A percentile compares a stretch with the other conserved stretches of the same genome.
Conservation (phyloP, 2,797 vertebrate species). For the Steatocranus sp. region DNA sequence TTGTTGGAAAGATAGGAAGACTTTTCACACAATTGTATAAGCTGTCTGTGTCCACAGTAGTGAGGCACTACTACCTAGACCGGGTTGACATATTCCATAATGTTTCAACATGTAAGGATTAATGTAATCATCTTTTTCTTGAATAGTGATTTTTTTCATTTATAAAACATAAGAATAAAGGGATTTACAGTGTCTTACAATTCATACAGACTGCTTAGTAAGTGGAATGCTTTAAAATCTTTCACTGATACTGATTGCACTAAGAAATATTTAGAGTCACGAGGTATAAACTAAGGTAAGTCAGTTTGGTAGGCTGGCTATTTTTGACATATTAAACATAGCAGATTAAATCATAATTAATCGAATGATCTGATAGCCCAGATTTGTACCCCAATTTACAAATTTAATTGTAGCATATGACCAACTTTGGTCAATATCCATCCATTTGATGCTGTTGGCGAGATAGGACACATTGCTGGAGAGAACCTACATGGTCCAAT, state of each 20-base stretch:
- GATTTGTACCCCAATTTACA: neutral
- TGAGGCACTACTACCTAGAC: neutral
- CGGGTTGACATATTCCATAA: neutral
- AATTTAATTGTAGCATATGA: slow-evolving; percentile 30
- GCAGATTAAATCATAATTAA: neutral
- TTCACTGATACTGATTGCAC: neutral
- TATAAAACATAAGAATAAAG: neutral
- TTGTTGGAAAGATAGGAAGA: slow-evolving; percentile 16
- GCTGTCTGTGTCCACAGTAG: neutral
- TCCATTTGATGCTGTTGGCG: neutral
- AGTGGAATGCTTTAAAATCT: neutral
- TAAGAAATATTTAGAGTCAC: neutral
- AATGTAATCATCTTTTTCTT: neutral
- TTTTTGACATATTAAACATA: slow-evolving; percentile 1
- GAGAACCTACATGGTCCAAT: neutral
- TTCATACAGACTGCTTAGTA: neutral
- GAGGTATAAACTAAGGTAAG: neutral
- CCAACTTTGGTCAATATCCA: slow-evolving; percentile 23
- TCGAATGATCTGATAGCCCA: neutral
- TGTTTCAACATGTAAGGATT: neutral
- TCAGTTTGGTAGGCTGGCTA: neutral
- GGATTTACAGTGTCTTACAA: neutral
- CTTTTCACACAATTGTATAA: slow-evolving; percentile 29
- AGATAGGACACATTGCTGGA: neutral
- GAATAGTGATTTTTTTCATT: neutral